Evolutionary conservation across 2,113 vertebrate genomes (phyloP), one percentile per base, ranked within the genome.

Genomic region (Mesitornis unicolor): DNA sequence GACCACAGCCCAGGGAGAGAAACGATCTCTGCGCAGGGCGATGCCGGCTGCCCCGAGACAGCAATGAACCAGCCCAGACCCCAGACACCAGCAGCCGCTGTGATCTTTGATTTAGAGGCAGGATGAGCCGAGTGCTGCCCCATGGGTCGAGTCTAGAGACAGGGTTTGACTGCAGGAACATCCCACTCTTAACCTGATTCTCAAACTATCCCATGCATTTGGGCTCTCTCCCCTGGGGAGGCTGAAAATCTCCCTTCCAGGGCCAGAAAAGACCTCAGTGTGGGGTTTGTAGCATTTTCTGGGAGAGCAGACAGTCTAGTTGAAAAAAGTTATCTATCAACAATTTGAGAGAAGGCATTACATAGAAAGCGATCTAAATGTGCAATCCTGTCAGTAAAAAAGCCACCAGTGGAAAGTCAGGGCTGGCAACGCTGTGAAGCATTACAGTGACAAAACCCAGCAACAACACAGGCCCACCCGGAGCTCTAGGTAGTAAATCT

Each of bases 1-100:
- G 1, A 26, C 16, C 28, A 22, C 5, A 53, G 50, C 25, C n/a
- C 42, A 53, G 0, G 0, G 38, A 8, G 26, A 65, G 19, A 28
- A 43, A 40, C 3, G 19, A 0, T 29, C 28, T 45, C 33, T 48
- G 45, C 65, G 63, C 2, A 0, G 54, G 54, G 36, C 57, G 76
- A n/a, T 3, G 35, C 16, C 76, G n/a, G 48, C 8, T 60, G 25
- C 22, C 28, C 29, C 12, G 6, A 48, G 13, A 8, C 47, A 67
- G 60, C 33, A 65, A 56, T 1, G 5, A 53, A 28, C 9, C n/a
- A 19, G 35, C 6, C 53, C 73, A 51, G 57, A 29, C 31, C 29
- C 9, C 17, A 48, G 40, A 10, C 26, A 9, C 47, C 18, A 8
- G 33, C 21, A 54, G 11, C 36, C 3, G 10, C n/a, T 64, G 2